Evolutionary conservation across 2,797 vertebrate genomes (phyloP), one percentile per base, ranked within the genome.

Genomic region (Leptoclinus maculatus): DNA sequence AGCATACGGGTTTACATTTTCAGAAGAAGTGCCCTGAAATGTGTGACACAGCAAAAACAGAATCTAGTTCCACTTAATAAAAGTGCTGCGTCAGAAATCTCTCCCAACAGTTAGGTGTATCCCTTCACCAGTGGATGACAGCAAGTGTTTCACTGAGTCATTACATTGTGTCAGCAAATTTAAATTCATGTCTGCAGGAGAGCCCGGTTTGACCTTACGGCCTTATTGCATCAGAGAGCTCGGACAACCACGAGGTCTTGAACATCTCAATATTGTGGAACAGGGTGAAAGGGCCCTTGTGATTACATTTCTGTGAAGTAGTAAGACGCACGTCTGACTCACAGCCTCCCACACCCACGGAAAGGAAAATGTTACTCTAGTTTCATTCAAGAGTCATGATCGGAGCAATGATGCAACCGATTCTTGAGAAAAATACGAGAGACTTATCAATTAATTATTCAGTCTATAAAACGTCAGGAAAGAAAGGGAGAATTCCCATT

Each of bases 391-490:
- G 27, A 5, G 39, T 74, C 41, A 56, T 7, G 13, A 7, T 17
- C 1, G 1, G 0, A 0, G n/a, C 2, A 4, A 2, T 79, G 34
- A 73, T 0, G 13, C 53, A 74, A 79, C 8, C 3, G 2, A 66
- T 83, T 78, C 66, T 70, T 29, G 5, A 36, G 51, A 84, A 59
- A 58, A 63, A 25, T 0, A 23, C 2, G 5, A 11, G 3, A 21
- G 45, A 34, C 1, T 59, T 67, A 19, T 60, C 54, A 32, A 11
- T 11, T 16, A 2, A 19, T 41, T 2, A 13, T 56, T 53, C 13
- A 32, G 2, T 21, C 12, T 4, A 1, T 54, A 19, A 45, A 19
- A 45, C 16, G 29, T 57, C 9, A 56, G 16, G 29, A 47, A 36
- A 43, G 14, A 13, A 39, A 21, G 29, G 39, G 14, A 59, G 32